These are phyloP conservation scores for Volucella zonaria DNA, from an alignment of 2,888 invertebrate genomes.

Conservation along the genomic window DNA sequence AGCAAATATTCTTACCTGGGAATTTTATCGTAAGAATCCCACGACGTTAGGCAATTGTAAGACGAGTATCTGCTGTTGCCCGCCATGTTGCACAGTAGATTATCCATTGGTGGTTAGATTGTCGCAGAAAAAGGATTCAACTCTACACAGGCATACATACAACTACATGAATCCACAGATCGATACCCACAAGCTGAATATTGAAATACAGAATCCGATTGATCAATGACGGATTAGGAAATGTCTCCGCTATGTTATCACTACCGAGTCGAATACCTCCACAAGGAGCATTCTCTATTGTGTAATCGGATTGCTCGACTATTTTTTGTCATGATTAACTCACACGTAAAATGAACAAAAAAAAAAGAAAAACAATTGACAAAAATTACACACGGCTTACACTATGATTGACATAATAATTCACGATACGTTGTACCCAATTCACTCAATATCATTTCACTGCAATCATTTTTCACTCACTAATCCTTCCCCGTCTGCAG, in stretches of 20 bases:
- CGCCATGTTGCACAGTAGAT: constrained; percentile 83
- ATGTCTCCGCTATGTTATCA: constrained; percentile 33
- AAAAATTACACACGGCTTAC: constrained; percentile 9
- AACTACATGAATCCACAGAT: background rate
- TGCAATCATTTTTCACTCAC: constrained; percentile 12
- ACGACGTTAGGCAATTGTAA: constrained; percentile 93
- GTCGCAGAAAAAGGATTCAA: constrained; percentile 18
- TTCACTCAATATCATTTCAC: constrained; percentile 1
- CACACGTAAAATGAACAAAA: background rate
- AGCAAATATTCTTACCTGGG: constrained; percentile 86
- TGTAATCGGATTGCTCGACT: constrained; percentile 40
- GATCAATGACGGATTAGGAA: constrained; percentile 47
- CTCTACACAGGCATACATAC: constrained; percentile 5
- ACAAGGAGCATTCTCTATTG: constrained; percentile 31
- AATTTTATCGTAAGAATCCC: constrained; percentile 95
- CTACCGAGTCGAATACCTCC: constrained; percentile 26
- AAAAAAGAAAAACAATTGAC: constrained; percentile 4
- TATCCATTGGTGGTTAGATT: constrained; percentile 80
- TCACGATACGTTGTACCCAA: constrained; percentile 48
- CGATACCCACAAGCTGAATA: background rate
- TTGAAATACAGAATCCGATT: constrained; percentile 29
- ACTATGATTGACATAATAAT: constrained; percentile 63
- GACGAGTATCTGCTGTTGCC: constrained; percentile 92
- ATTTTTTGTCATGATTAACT: constrained; percentile 38
- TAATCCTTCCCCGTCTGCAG: background rate